Percentiles rank a stretch among this genome's conserved stretches.
Evolutionary conservation across 1,140 invertebrate species (phyloP).

Genomic region (Procambarus clarkii): DNA sequence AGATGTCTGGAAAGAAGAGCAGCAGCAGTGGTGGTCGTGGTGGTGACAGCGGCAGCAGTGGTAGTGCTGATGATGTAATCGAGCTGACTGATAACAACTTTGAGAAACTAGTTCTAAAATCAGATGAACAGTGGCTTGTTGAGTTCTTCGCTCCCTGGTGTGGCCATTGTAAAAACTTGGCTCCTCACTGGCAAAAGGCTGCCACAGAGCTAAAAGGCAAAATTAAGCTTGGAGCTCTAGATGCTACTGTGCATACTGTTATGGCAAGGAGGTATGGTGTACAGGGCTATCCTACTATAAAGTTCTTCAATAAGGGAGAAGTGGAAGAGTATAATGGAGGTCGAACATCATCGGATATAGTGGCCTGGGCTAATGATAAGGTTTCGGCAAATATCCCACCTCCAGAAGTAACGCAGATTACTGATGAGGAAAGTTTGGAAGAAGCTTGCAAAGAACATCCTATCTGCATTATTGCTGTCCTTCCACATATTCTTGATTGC

Average conservation of each 20-base stretch:
- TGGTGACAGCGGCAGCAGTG: slow-evolving; percentile 72
- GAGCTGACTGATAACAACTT: slow-evolving; percentile 97
- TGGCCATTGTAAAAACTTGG: slow-evolving; percentile 96
- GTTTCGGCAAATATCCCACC: slow-evolving; percentile 89
- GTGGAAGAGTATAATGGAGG: slow-evolving; percentile 85
- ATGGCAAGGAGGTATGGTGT: slow-evolving; percentile 89
- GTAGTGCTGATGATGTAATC: slow-evolving; percentile 85
- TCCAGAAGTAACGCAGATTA: slow-evolving; percentile 80
- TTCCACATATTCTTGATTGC: slow-evolving; percentile 98
- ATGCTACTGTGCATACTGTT: slow-evolving; percentile 92
- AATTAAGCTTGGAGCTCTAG: slow-evolving; percentile 95
- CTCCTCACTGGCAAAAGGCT: slow-evolving; percentile 95
- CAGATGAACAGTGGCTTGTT: slow-evolving; percentile 95
- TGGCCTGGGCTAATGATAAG: slow-evolving; percentile 92
- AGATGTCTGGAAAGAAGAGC: slow-evolving; percentile 80
- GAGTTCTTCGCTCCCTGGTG: slow-evolving; percentile 99
- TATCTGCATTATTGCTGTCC: slow-evolving; percentile 93
- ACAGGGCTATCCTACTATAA: slow-evolving; percentile 97
- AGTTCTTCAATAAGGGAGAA: slow-evolving; percentile 84
- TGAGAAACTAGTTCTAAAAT: slow-evolving; percentile 90
- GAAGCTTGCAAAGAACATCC: slow-evolving; percentile 89
- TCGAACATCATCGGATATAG: slow-evolving; percentile 93
- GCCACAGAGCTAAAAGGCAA: slow-evolving; percentile 94
- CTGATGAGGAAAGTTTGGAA: slow-evolving; percentile 81
- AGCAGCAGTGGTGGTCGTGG: slow-evolving; percentile 69